Evolutionary conservation across 2,797 vertebrate genomes (phyloP).

Genomic region (Rhinella marina): DNA sequence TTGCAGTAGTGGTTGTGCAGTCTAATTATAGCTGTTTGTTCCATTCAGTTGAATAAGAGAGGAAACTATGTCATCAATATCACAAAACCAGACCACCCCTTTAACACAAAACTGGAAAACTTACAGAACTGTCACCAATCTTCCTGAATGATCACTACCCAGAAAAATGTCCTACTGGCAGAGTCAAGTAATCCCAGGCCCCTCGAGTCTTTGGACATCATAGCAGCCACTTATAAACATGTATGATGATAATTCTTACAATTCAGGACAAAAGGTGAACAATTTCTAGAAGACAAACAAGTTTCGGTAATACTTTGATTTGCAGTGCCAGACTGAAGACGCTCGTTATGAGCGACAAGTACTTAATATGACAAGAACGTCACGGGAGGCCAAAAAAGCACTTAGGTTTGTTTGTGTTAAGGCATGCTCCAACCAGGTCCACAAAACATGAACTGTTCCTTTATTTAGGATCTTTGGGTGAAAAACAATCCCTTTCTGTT

Average conservation of each 20-base stretch:
- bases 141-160: neutral
- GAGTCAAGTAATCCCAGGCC: neutral
- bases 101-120: too few species aligned
- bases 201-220: neutral
- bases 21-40: too few species aligned
- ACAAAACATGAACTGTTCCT: conserved; percentile 7
- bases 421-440: conserved; percentile 42
- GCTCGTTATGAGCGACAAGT: conserved; percentile 24
- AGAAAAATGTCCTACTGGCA: neutral
- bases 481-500: conserved; percentile 55
- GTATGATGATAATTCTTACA: neutral
- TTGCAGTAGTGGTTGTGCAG: too few species aligned
- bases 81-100: too few species aligned
- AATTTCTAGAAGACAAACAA: conserved; percentile 18
- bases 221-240: neutral
- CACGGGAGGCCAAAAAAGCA: conserved; percentile 58
- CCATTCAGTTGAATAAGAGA: too few species aligned
- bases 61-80: too few species aligned
- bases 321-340: conserved; percentile 1
- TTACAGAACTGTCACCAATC: neutral
- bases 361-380: conserved; percentile 26
- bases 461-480: conserved; percentile 29
- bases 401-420: conserved; percentile 52
- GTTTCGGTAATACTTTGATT: neutral
- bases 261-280: neutral